Percentiles rank a stretch among this genome's conserved stretches.
Conservation (phyloP, 2,888 invertebrate genomes). For the Eupithecia exiguata region DNA sequence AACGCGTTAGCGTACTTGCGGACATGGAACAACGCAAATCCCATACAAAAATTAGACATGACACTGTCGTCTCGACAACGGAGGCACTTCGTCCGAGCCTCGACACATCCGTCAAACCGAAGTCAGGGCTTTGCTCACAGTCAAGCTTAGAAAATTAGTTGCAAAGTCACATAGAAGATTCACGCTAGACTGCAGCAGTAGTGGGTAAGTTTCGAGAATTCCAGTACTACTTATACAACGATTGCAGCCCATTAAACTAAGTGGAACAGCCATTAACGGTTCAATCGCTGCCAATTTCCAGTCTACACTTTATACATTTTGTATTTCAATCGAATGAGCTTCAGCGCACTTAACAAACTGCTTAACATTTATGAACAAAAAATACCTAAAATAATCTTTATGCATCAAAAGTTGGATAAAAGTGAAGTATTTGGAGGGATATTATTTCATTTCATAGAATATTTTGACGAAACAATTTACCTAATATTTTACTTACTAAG, state of each 20-base stretch:
- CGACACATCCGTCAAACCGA: too few relatives aligned
- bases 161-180: background rate
- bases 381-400: background rate
- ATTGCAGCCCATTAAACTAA: conserved; percentile 32
- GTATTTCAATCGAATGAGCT: conserved; percentile 22
- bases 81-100: too few relatives aligned
- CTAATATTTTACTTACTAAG: too few relatives aligned
- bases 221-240: conserved; percentile 3
- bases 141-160: background rate
- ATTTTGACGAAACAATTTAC: too few relatives aligned
- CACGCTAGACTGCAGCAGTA: background rate
- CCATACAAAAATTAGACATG: background rate
- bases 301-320: conserved; percentile 16
- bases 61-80: background rate
- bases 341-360: conserved; percentile 3
- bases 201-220: background rate
- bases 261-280: conserved; percentile 26
- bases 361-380: background rate
- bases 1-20: too few relatives aligned
- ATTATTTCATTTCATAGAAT: too few relatives aligned
- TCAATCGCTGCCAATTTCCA: conserved; percentile 32
- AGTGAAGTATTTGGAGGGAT: too few relatives aligned
- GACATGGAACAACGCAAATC: too few relatives aligned
- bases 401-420: background rate
- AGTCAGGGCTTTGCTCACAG: background rate